phyloP scores from a whole-genome alignment of 35 echinoderm and acorn worm genomes.

The Lytechinus variegatus region DNA sequence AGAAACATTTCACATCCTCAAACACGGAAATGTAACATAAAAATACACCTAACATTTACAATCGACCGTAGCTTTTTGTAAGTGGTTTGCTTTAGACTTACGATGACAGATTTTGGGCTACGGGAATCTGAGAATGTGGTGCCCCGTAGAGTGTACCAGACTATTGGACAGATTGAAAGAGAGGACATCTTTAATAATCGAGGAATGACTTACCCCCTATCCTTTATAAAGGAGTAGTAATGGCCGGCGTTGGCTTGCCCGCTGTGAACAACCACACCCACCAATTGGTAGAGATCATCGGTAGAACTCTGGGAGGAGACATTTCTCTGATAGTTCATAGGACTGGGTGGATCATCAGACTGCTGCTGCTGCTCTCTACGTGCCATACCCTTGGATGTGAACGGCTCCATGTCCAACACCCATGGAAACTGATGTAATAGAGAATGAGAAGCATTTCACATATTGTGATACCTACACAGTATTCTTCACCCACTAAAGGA shows the following conservation, averaged over 20 bases:
- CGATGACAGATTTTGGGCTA: too few relatives aligned
- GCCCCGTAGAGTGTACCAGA: too few relatives aligned
- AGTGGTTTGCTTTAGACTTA: too few relatives aligned
- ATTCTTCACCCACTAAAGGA: neutral
- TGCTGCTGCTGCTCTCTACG: conserved; percentile 73
- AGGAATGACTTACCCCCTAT: conserved; percentile 72
- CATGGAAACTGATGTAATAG: conserved; percentile 83
- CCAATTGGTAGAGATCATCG: conserved; percentile 89
- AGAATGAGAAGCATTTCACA: neutral
- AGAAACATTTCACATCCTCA: too few relatives aligned
- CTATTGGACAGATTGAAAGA: too few relatives aligned
- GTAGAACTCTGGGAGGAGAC: conserved; percentile 62
- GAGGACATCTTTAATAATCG: too few relatives aligned
- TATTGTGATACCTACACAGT: neutral
- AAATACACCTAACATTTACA: too few relatives aligned
- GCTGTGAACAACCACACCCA: conserved; percentile 94
- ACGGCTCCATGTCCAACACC: conserved; percentile 98
- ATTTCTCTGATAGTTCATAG: conserved; percentile 43
- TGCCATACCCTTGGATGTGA: conserved; percentile 80
- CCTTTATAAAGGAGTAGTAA: conserved; percentile 98
- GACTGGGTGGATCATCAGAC: neutral
- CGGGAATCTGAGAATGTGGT: too few relatives aligned
- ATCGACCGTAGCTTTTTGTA: too few relatives aligned
- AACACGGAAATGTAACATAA: too few relatives aligned
- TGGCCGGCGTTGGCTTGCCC: conserved; percentile 98